Evolutionary conservation across 2,888 invertebrate genomes (phyloP), one percentile per base, ranked within the genome.

Genomic region (Eupithecia abbreviata): DNA sequence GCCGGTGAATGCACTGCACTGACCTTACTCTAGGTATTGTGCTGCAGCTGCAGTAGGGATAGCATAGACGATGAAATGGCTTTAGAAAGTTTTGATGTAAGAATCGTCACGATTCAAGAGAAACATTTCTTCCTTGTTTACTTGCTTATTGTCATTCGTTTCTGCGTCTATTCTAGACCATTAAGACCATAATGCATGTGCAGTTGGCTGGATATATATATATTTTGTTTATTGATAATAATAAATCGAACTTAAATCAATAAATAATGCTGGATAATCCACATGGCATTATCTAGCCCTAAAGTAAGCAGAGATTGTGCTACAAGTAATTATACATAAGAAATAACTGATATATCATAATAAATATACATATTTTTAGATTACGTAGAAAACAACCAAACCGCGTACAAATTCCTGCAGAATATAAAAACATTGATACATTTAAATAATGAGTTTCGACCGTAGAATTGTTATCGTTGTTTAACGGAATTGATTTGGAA

Each of bases 1-100:
- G 71, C 85, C 80, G 94, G 94, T 94, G 94, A 94, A 94, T 87
- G 94, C 88, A 93, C 94, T 90, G 85, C 77, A 84, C 88, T 94
- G 94, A 94, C 94, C 94, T 92, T 90, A 89, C 87, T 83, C 89
- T 89, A 74, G 77, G 77, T 79, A 93, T 93, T 93, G 92, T 93
- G 85, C 88, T 85, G 80, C 67, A 71, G 72, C 42, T 76, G 73
- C 79, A 73, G 90, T 89, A 92, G 82, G 78, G 91, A 82, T 80
- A 80, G 85, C 87, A 90, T 15, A 68, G n/a, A 62, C 10, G 62
- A 4, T 62, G 4, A 62, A 62, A 62, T 62, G 30, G 10, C 30
- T 62, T 62, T 62, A 62, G 62, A 62, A 62, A 62, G 62, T 62
- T 58, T 18, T 18, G 18, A 58, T 18, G 58, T 18, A 58, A 58